These are phyloP conservation scores for Macrophya alboannulata DNA, from an alignment of 2,888 invertebrate species.

Conservation along the genomic window DNA sequence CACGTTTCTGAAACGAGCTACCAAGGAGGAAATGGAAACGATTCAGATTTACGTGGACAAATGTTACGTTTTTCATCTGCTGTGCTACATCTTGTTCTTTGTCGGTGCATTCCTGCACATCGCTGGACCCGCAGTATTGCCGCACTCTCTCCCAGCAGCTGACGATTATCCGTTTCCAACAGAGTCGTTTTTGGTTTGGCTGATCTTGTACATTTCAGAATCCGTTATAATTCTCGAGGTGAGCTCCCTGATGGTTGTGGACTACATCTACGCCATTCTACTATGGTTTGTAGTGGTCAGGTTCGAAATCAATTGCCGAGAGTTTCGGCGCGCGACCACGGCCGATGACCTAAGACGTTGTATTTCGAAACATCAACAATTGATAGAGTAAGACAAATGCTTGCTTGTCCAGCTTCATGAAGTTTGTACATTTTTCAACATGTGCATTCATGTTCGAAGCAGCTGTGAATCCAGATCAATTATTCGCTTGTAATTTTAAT, in stretches of 20 bases:
- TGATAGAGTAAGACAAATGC: conserved; percentile 60
- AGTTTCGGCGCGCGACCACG: conserved; percentile 60
- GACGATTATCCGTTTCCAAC: conserved; percentile 58
- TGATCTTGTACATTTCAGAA: background rate
- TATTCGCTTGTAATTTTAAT: too few species aligned
- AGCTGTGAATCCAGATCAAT: too few species aligned
- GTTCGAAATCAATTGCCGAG: conserved; percentile 56
- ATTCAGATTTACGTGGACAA: background rate
- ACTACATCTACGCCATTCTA: conserved; percentile 61
- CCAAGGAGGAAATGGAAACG: background rate
- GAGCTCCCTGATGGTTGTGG: background rate
- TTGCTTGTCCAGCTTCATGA: background rate
- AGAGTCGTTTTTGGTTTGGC: conserved; percentile 53
- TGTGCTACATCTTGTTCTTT: background rate
- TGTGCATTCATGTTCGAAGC: too few species aligned
- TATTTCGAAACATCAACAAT: conserved; percentile 64
- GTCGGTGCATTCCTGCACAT: conserved; percentile 44
- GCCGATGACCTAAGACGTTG: conserved; percentile 60
- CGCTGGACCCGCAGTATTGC: conserved; percentile 56
- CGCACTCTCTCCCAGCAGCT: conserved; percentile 57
- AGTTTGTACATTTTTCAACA: background rate
- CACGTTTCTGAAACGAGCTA: background rate
- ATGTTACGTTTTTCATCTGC: background rate
- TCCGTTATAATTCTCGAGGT: background rate
- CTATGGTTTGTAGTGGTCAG: too few species aligned